phyloP scores from a whole-genome alignment of 2,113 vertebrate genomes.

The Oryzias curvinotus region DNA sequence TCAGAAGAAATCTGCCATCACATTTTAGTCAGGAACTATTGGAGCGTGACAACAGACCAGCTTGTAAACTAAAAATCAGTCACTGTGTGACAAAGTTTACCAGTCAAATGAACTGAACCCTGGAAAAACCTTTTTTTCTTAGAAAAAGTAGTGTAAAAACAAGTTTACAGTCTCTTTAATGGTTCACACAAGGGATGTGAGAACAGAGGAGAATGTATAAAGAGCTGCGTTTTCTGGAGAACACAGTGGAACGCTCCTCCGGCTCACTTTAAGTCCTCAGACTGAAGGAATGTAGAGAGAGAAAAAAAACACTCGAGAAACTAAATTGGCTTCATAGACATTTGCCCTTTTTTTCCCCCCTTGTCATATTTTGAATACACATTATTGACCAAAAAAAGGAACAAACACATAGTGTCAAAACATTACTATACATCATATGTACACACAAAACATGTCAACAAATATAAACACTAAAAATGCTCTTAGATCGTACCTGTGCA shows the following conservation, averaged over 20 bases:
- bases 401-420: slow-evolving; percentile 43
- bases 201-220: slow-evolving; percentile 33
- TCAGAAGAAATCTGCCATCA: too few relatives aligned
- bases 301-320: slow-evolving; percentile 30
- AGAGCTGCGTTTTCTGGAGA: slow-evolving; percentile 27
- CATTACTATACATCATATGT: slow-evolving; percentile 42
- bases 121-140: too few relatives aligned
- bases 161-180: too few relatives aligned
- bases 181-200: neutral
- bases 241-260: slow-evolving; percentile 15
- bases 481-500: slow-evolving; percentile 13
- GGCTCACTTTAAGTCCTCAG: slow-evolving; percentile 27
- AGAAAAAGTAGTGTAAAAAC: too few relatives aligned
- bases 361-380: slow-evolving; percentile 22
- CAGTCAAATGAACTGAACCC: too few relatives aligned
- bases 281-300: slow-evolving; percentile 54
- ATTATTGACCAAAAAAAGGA: slow-evolving; percentile 36
- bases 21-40: too few relatives aligned
- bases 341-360: slow-evolving; percentile 8
- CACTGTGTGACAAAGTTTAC: too few relatives aligned
- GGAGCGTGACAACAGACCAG: too few relatives aligned
- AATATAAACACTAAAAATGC: slow-evolving; percentile 42
- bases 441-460: slow-evolving; percentile 35
- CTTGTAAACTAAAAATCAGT: too few relatives aligned
- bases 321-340: slow-evolving; percentile 24